Base-by-base conservation (phyloP, 2,113 vertebrate species). In the Hepsetus odoe region DNA sequence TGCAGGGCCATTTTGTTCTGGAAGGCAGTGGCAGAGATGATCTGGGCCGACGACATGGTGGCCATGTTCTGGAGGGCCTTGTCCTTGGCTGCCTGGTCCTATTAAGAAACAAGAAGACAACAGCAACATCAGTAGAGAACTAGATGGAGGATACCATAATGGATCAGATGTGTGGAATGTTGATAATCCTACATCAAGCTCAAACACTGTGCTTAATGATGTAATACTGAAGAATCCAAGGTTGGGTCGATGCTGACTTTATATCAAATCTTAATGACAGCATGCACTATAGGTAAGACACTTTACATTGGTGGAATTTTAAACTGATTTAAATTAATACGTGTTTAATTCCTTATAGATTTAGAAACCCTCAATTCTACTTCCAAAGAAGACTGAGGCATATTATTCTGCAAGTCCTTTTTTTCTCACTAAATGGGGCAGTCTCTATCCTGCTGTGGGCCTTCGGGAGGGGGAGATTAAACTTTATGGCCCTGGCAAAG, bases 1-100 rank as follows among this genome's bases (percentile, higher is more conserved):
- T 95, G 93, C 84, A 96, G 91, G 79, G 92, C 90, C 94, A 97
- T 94, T 92, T 98, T 98, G 91, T 92, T 96, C 86, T 98, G 96
- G 89, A 98, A 96, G 87, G 95, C 93, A 3, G 95, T 89, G 87
- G 96, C 92, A 3, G 97, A 98, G 91, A 98, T 94, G 89, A 98
- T 96, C 94, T 99, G 97, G 14, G 97, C 95, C 66, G 96, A 97
- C 77, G 97, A 97, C 96, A 98, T 96, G 86, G 91, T 92, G 87
- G 97, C 95, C 95, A 99, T 97, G 86, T 94, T 98, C 89, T 98
- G 96, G 85, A 99, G 94, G 69, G 95, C 96, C 90, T 98, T 98
- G 91, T 98, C 96, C 94, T 99, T 99, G 88, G 96, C 96, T 85
- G 93, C 95, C 94, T 99, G 97, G 87, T 98, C 97, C 97, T 99